Conservation (phyloP, 2,797 vertebrate species). For the Cichlasoma orientale region DNA sequence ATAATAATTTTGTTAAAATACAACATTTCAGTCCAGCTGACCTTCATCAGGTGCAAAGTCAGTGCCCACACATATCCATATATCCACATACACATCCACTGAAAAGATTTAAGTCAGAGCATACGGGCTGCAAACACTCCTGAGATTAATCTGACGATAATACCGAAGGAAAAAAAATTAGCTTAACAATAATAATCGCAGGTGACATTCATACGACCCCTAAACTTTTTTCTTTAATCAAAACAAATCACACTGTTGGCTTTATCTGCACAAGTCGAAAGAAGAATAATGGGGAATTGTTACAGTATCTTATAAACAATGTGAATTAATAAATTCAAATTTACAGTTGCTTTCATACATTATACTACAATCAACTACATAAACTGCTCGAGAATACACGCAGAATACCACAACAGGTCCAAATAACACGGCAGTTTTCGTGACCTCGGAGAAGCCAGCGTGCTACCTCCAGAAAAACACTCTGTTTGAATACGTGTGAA, state of each 20-base stretch:
- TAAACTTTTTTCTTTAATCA: neutral
- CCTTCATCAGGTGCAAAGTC: neutral
- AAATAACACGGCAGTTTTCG: neutral
- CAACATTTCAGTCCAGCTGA: accelerated
- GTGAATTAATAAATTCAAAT: neutral
- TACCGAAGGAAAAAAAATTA: neutral
- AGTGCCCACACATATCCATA: neutral
- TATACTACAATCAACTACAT: neutral
- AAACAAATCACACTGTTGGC: neutral
- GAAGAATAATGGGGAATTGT: neutral
- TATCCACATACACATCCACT: neutral
- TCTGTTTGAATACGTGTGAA: neutral
- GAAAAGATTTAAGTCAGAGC: neutral
- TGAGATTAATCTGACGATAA: accelerated
- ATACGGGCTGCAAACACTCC: no score
- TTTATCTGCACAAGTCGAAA: neutral
- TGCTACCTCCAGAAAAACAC: neutral
- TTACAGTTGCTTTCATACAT: accelerated
- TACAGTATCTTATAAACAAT: accelerated
- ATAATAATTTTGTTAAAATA: neutral
- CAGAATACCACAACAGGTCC: neutral
- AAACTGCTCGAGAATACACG: neutral
- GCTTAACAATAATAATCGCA: no score
- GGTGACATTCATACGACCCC: neutral
- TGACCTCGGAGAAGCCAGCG: neutral